These are phyloP conservation scores for Siderastrea radians DNA, from an alignment of 92 coral and sea anemone species.

Conservation along the genomic window DNA sequence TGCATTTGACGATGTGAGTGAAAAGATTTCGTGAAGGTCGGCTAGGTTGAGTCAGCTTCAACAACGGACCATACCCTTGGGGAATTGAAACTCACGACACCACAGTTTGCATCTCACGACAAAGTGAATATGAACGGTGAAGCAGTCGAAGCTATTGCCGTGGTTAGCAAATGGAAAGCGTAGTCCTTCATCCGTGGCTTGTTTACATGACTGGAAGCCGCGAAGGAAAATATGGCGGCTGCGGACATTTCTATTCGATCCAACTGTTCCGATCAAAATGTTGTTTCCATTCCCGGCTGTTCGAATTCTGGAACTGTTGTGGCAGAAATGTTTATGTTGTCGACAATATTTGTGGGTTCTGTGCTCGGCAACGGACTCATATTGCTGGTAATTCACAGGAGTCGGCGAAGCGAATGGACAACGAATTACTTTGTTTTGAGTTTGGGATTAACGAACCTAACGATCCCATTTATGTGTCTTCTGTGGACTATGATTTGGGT, in stretches of 20 bases:
- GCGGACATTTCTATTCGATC: background rate
- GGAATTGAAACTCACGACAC: background rate
- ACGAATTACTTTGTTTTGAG: constrained; percentile 95
- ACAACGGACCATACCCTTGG: background rate
- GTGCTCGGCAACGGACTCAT: constrained; percentile 85
- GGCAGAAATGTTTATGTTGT: constrained; percentile 64
- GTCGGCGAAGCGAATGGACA: constrained; percentile 98
- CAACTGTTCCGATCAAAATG: constrained; percentile 52
- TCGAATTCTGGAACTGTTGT: constrained; percentile 49
- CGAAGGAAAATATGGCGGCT: constrained; percentile 45
- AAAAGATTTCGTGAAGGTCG: constrained; percentile 8
- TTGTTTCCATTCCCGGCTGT: constrained; percentile 58
- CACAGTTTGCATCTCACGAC: background rate
- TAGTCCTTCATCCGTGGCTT: constrained; percentile 5
- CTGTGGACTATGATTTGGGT: constrained; percentile 80
- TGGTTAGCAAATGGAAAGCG: constrained; percentile 25
- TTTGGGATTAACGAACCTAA: constrained; percentile 86
- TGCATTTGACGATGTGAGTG: constrained; percentile 25
- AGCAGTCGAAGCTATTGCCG: background rate
- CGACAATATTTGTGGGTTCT: constrained; percentile 75
- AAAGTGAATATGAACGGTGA: constrained; percentile 9
- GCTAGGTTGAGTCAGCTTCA: background rate
- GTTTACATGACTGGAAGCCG: constrained; percentile 34
- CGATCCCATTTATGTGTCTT: constrained; percentile 83
- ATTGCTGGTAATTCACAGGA: constrained; percentile 85